Conservation (phyloP, 2,113 vertebrate genomes). For the Bubo bubo region DNA sequence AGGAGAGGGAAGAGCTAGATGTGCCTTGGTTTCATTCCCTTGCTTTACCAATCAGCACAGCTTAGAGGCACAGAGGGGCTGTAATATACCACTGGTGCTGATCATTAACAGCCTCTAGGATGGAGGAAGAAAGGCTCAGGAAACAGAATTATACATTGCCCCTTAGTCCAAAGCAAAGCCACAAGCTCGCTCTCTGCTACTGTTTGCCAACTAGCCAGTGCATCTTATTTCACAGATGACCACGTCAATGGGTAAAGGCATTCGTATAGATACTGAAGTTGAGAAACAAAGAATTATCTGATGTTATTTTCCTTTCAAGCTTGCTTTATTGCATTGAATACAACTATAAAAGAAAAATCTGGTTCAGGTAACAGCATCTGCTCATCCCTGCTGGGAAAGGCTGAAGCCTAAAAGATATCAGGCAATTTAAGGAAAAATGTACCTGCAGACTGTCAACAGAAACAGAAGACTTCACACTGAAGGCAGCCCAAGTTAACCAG, state of each 20-base stretch:
- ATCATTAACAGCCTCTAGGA: background rate
- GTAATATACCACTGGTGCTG: background rate
- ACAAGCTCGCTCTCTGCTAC: background rate
- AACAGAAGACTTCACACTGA: background rate
- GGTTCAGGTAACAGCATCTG: background rate
- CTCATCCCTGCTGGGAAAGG: background rate
- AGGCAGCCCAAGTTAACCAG: background rate
- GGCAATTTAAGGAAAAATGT: background rate
- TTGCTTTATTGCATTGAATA: background rate
- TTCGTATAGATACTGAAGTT: background rate
- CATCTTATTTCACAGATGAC: background rate
- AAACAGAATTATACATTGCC: background rate
- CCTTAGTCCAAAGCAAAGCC: background rate
- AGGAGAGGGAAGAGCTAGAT: background rate
- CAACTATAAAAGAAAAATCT: background rate
- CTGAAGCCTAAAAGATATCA: background rate
- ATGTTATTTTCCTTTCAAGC: background rate
- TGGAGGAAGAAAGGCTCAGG: background rate
- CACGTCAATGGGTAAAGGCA: background rate
- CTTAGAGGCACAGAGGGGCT: background rate
- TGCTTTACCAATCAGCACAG: background rate
- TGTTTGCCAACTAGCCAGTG: background rate
- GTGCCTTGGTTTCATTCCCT: background rate
- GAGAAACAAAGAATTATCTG: background rate
- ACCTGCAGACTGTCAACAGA: background rate